Conservation (phyloP, 2,888 invertebrate species). For the Rambutsinella grinnellia region DNA sequence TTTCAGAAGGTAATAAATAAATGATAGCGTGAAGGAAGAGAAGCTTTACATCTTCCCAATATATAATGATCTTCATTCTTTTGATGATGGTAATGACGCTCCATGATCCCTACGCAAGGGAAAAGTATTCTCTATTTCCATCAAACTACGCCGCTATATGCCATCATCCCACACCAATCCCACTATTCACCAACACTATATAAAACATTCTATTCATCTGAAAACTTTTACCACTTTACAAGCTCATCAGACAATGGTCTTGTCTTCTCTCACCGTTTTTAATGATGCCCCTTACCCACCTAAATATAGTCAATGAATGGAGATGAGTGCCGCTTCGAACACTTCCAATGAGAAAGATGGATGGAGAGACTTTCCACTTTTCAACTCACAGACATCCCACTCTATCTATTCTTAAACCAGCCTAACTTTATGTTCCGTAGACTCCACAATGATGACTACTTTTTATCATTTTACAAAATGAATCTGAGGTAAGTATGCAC, state of each 20-base stretch:
- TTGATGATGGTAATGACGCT: constrained; percentile 20
- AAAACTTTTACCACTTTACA: constrained; percentile 27
- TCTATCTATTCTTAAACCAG: not conserved
- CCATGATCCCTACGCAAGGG: constrained; percentile 9
- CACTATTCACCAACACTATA: constrained; percentile 14
- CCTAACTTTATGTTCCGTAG: not conserved
- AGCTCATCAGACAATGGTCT: not conserved
- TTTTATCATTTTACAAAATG: not conserved
- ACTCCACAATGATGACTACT: not conserved
- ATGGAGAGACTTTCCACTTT: not conserved
- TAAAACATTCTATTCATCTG: constrained; percentile 50
- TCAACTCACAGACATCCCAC: not conserved
- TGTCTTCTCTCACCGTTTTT: constrained; percentile 21
- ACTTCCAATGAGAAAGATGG: not conserved
- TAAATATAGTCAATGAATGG: constrained; percentile 43
- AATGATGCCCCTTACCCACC: constrained; percentile 16
- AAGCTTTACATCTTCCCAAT: constrained; percentile 23
- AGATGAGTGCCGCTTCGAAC: constrained; percentile 3
- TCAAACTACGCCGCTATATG: not conserved
- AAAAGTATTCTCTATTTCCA: constrained; percentile 12
- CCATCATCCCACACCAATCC: not conserved
- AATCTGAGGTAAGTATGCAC: constrained; percentile 1
- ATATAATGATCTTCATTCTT: constrained; percentile 50
- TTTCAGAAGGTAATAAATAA: constrained; percentile 3
- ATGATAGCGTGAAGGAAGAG: constrained; percentile 17